phyloP scores from a whole-genome alignment of 2,113 vertebrate genomes.

The Campylomormyrus tamandua region DNA sequence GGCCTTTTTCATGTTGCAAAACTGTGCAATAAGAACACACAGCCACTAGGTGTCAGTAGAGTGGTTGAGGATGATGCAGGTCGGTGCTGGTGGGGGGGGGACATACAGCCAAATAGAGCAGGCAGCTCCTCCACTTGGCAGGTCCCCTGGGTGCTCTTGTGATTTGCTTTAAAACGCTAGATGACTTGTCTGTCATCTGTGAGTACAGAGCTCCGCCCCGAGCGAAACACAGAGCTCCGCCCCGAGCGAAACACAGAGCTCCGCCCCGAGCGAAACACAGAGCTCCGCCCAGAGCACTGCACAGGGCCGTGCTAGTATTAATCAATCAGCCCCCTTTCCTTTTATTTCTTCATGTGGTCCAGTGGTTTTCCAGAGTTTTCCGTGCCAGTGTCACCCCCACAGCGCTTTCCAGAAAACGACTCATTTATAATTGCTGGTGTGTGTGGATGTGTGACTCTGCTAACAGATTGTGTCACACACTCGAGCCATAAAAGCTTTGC shows the following conservation, averaged over 20 bases:
- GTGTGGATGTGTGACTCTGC: background rate
- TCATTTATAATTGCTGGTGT: background rate
- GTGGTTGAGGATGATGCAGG: background rate
- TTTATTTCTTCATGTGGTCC: background rate
- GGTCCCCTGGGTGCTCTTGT: background rate
- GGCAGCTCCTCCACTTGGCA: background rate
- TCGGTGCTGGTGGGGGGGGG: background rate
- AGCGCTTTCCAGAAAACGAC: background rate
- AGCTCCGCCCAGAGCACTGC: background rate
- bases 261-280: background rate
- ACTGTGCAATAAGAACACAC: background rate
- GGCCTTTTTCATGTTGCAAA: conserved; percentile 36
- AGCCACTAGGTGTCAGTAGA: background rate
- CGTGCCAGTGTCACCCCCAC: background rate
- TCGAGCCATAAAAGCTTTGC: background rate
- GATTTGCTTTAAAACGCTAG: conserved; percentile 6
- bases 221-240: background rate
- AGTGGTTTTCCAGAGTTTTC: background rate
- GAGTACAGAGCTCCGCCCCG: background rate
- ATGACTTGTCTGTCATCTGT: background rate
- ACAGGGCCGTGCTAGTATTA: background rate
- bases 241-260: background rate
- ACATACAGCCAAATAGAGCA: background rate
- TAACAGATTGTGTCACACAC: background rate
- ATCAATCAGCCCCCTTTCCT: background rate